phyloP scores from a whole-genome alignment of 1,140 invertebrate genomes.

The Drosophila orosa region DNA sequence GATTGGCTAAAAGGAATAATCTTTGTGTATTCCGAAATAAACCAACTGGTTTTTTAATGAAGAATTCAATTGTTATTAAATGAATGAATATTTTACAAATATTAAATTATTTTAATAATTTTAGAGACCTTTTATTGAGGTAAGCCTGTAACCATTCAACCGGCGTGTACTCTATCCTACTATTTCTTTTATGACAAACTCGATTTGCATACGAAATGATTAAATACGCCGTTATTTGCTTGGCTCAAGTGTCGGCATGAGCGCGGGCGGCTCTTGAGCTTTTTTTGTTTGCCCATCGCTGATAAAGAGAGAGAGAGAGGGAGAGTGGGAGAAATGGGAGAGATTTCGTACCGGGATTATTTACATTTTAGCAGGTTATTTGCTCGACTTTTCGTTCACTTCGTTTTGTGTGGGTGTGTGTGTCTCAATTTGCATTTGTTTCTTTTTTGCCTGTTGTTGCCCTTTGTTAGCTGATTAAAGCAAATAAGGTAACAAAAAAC shows the following conservation, averaged over 20 bases:
- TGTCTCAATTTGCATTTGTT: slow-evolving; percentile 57
- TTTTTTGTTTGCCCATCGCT: slow-evolving; percentile 11
- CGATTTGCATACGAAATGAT: slow-evolving; percentile 75
- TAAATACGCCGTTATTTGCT: slow-evolving; percentile 63
- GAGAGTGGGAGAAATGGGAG: slow-evolving; percentile 2
- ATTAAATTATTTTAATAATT: neutral
- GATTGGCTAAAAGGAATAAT: neutral
- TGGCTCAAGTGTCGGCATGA: slow-evolving; percentile 9
- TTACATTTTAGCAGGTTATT: slow-evolving; percentile 49
- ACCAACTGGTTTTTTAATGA: neutral
- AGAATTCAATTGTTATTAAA: neutral
- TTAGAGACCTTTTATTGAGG: neutral
- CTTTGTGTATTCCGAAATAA: neutral
- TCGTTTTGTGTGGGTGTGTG: neutral
- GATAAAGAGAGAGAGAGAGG: neutral
- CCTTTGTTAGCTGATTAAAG: slow-evolving; percentile 52
- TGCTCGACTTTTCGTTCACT: slow-evolving; percentile 11
- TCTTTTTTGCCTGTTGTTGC: slow-evolving; percentile 4
- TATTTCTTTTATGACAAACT: slow-evolving; percentile 62
- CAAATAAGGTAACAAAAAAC: slow-evolving; percentile 31
- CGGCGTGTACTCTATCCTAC: slow-evolving; percentile 21
- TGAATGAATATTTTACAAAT: too few species aligned
- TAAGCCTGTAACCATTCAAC: slow-evolving; percentile 16
- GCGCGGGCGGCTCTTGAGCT: slow-evolving; percentile 18
- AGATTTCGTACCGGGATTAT: slow-evolving; percentile 41